Base-by-base conservation (phyloP, 2,113 vertebrate genomes). In the Nanorana parkeri region DNA sequence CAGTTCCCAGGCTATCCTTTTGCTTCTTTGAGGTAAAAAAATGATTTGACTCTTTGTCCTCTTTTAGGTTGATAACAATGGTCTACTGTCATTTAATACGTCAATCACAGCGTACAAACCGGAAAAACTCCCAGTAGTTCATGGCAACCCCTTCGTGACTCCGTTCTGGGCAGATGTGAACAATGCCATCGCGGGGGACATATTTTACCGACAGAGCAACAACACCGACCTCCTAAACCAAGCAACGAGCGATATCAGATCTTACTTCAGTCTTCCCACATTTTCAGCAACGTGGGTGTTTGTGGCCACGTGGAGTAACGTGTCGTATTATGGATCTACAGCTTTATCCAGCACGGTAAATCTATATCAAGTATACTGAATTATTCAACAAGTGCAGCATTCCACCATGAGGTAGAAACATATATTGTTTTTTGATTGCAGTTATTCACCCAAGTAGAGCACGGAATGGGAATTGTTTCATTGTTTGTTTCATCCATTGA, bases 61-160 rank as follows among this genome's bases (percentile, higher is more conserved):
- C 4, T 80, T 85, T 0, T 54, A 93, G 92, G 89, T 94, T 0
- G 91, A 92, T 84, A 68, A 90, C 75, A 93, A 93, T 0, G 93
- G 93, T 0, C 81, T 92, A 13, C 13, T 95, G 63, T 93, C 91
- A 1, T 94, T 93, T 0, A 1, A 17, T 8, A 1, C 13, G 23
- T 0, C 0, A 0, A 0, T 0, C 64, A 0, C 63, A 84, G 66
- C 0, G 0, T 0, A 64, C n/a, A 90, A 24, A 32, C 63, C 0
- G 0, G 87, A 91, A 0, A 32, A 83, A 7, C 52, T 19, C 0
- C 87, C 94, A 56, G 92, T 91, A 7, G 0, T 88, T 0, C 5
- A 65, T 32, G 11, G 51, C 10, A 56, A 0, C 29, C 51, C 89
- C 21, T 85, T 93, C 0, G 86, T 92, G 0, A 78, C 92, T 5